Percentiles rank a stretch among this genome's conserved stretches.
These are phyloP conservation scores for Temnothorax unifasciatus DNA, from an alignment of 2,888 invertebrate genomes.

Conservation along the genomic window DNA sequence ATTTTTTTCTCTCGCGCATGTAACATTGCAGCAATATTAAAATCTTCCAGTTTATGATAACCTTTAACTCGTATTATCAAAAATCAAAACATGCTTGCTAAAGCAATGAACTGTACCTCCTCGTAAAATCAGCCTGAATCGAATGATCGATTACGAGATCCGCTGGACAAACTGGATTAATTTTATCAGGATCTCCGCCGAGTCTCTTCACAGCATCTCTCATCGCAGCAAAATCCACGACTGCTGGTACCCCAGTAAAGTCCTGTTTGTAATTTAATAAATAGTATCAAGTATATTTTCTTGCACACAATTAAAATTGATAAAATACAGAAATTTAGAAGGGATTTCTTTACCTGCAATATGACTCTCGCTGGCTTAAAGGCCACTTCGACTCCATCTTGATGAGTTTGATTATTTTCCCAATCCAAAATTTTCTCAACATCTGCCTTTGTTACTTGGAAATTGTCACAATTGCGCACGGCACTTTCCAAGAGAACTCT, in stretches of 20 bases:
- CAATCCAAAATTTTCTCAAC: conserved; percentile 96
- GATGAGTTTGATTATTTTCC: conserved; percentile 91
- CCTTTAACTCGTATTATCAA: conserved; percentile 1
- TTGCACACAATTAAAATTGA: conserved; percentile 12
- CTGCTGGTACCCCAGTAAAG: conserved; percentile 98
- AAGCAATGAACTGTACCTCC: conserved; percentile 87
- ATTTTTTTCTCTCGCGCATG: background rate
- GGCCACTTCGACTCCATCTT: conserved; percentile 95
- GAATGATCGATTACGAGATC: conserved; percentile 99
- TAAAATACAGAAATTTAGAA: conserved; percentile 15
- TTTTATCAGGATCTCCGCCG: conserved; percentile 96
- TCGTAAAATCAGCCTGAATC: conserved; percentile 97
- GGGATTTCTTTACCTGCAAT: conserved; percentile 90
- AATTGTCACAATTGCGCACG: conserved; percentile 98
- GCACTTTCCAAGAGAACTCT: conserved; percentile 97
- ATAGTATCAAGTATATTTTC: background rate
- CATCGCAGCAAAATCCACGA: conserved; percentile 99
- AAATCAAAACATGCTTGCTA: background rate
- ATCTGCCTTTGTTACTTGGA: conserved; percentile 95
- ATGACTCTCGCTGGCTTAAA: conserved; percentile 99
- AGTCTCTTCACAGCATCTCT: conserved; percentile 96
- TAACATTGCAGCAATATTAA: background rate
- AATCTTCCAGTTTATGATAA: conserved; percentile 6
- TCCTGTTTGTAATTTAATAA: conserved; percentile 88
- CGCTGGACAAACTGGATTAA: conserved; percentile 98